These are phyloP conservation scores for Cynopterus brachyotis DNA, from an alignment of 2,113 vertebrate species.

Conservation along the genomic window DNA sequence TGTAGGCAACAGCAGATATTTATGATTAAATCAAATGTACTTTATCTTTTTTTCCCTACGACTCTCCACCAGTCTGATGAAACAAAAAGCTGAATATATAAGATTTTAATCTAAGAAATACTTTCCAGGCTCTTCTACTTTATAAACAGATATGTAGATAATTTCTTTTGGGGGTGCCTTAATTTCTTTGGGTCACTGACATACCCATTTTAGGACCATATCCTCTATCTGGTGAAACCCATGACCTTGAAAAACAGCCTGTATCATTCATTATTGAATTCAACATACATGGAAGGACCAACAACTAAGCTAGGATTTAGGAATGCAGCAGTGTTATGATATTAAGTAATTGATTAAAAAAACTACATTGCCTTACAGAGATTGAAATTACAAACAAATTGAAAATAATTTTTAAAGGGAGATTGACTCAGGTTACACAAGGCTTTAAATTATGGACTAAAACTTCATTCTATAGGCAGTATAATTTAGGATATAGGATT, in stretches of 20 bases:
- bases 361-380: neutral
- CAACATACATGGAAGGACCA: neutral
- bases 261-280: neutral
- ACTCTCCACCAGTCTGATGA: neutral
- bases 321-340: neutral
- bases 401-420: neutral
- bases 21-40: neutral
- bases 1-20: neutral
- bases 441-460: neutral
- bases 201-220: neutral
- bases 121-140: neutral
- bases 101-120: neutral
- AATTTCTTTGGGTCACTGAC: neutral
- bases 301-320: neutral
- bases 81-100: neutral
- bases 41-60: neutral
- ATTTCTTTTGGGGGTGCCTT: neutral
- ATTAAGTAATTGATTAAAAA: neutral
- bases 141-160: neutral
- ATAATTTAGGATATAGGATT: neutral
- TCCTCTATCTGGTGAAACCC: neutral
- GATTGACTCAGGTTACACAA: neutral
- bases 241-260: neutral
- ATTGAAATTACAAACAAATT: neutral
- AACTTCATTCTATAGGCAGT: neutral